These are phyloP conservation scores for Tetropium fuscum DNA, from an alignment of 2,888 invertebrate species.

Conservation along the genomic window DNA sequence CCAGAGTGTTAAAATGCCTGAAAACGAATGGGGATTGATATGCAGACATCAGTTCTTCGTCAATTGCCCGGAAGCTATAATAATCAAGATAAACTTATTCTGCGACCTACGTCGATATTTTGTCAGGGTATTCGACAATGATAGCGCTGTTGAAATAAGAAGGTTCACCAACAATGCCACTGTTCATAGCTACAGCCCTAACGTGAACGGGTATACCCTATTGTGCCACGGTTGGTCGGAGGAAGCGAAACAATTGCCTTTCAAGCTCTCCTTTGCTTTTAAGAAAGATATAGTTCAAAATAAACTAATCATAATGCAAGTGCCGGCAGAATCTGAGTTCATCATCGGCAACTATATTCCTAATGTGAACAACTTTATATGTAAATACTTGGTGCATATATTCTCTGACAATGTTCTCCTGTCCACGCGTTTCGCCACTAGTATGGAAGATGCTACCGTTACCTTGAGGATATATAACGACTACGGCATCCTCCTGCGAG, in stretches of 20 bases:
- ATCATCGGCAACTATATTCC: constrained; percentile 45
- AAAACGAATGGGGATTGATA: constrained; percentile 51
- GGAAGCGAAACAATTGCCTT: constrained; percentile 38
- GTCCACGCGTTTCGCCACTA: constrained; percentile 37
- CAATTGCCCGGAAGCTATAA: constrained; percentile 33
- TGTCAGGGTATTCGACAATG: constrained; percentile 59
- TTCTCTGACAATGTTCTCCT: constrained; percentile 21
- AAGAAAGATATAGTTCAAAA: constrained; percentile 32
- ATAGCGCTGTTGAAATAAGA: constrained; percentile 52
- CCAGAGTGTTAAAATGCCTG: constrained; percentile 25
- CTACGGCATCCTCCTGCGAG: constrained; percentile 26
- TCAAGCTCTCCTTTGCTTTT: constrained; percentile 48
- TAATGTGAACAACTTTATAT: constrained; percentile 37
- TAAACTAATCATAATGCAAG: constrained; percentile 24
- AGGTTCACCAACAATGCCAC: constrained; percentile 49
- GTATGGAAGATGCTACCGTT: constrained; percentile 33
- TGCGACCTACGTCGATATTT: constrained; percentile 48
- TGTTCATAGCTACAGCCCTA: constrained; percentile 49
- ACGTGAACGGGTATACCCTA: constrained; percentile 58
- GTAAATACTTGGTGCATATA: constrained; percentile 21
- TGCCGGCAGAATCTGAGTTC: constrained; percentile 8
- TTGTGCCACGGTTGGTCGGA: constrained; percentile 58
- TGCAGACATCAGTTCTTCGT: constrained; percentile 53
- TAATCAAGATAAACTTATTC: constrained; percentile 53
- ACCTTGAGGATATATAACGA: constrained; percentile 41